A percentile compares a stretch with the other conserved stretches of the same genome.
phyloP scores from a whole-genome alignment of 2,888 invertebrate species.

The Yponomeuta evonymella region DNA sequence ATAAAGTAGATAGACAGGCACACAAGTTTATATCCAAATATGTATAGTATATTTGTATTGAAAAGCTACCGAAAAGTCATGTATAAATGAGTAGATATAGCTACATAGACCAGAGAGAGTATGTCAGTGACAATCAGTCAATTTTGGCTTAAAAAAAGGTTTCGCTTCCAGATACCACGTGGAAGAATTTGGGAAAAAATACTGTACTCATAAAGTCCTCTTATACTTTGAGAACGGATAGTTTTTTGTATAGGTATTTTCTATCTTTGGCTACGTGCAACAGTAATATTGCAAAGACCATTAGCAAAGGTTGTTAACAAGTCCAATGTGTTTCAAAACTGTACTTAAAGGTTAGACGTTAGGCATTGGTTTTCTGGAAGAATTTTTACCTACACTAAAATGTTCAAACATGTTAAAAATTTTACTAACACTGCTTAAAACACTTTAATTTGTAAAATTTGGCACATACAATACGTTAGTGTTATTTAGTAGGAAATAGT shows the following conservation, averaged over 20 bases:
- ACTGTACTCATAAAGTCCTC: too few species aligned
- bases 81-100: not conserved
- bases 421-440: not conserved
- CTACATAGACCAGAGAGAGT: constrained; percentile 1
- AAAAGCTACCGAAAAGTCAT: constrained; percentile 1
- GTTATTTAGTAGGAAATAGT: too few species aligned
- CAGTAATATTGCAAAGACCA: too few species aligned
- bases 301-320: not conserved
- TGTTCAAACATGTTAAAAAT: not conserved
- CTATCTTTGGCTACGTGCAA: not conserved
- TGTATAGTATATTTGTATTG: constrained; percentile 7
- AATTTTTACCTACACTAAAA: not conserved
- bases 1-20: constrained; percentile 9
- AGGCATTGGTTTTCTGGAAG: not conserved
- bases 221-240: too few species aligned
- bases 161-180: not conserved
- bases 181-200: too few species aligned
- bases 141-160: constrained; percentile 9
- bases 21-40: constrained; percentile 2
- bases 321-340: not conserved
- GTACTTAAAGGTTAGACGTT: not conserved
- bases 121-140: constrained; percentile 8
- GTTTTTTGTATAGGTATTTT: not conserved
- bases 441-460: constrained; percentile 4
- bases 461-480: constrained; percentile 8